A percentile compares a stretch with the other conserved stretches of the same genome.
These are phyloP conservation scores for Sebastiscus tertius DNA, from an alignment of 2,797 vertebrate genomes.

Conservation along the genomic window DNA sequence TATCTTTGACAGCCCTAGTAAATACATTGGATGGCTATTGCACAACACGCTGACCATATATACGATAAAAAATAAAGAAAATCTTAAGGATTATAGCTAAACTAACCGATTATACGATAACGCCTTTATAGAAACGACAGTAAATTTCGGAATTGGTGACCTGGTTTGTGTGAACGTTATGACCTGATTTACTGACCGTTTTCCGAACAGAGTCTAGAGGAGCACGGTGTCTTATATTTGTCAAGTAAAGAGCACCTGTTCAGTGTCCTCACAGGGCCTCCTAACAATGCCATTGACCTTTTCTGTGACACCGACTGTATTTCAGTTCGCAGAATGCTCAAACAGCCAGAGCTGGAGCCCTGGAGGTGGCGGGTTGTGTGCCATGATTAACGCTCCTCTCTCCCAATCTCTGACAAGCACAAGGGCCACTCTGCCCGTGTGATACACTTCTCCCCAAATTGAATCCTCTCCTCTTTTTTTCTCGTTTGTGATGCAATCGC, in stretches of 20 bases:
- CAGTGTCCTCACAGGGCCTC: constrained; percentile 46
- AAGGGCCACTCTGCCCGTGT: constrained; percentile 69
- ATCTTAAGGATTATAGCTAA: not conserved
- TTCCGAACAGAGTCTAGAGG: constrained; percentile 5
- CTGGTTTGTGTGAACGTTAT: constrained; percentile 1
- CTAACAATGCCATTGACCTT: constrained; percentile 76
- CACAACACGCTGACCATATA: not conserved
- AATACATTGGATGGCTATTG: not conserved
- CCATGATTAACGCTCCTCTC: constrained; percentile 73
- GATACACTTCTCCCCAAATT: constrained; percentile 81
- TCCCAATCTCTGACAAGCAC: constrained; percentile 82
- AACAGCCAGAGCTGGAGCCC: constrained; percentile 52
- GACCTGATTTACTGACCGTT: constrained; percentile 11
- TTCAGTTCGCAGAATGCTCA: constrained; percentile 61
- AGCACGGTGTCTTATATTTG: constrained; percentile 42
- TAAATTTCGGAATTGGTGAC: not conserved
- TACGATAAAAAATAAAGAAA: not conserved
- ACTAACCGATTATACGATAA: not conserved
- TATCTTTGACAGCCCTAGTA: too few relatives aligned
- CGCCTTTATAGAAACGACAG: not conserved
- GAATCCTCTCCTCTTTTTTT: constrained; percentile 71
- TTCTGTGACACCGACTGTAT: constrained; percentile 73
- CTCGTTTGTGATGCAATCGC: constrained; percentile 74
- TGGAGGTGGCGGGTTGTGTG: constrained; percentile 36
- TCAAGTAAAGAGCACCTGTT: constrained; percentile 53